A percentile compares a stretch with the other conserved stretches of the same genome.
Conservation (phyloP, 2,888 invertebrate species). For the Platycheirus albimanus region DNA sequence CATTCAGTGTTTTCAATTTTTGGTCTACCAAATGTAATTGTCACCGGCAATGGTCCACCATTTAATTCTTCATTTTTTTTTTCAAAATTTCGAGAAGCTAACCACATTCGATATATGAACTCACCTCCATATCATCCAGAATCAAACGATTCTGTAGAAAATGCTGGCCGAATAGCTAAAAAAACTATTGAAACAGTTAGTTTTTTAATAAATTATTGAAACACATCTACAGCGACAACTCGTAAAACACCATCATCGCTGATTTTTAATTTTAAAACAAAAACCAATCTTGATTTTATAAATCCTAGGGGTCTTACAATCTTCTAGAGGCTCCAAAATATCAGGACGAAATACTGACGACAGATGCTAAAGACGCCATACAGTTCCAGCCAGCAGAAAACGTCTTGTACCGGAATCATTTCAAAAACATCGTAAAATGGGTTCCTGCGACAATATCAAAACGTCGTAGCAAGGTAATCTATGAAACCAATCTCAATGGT, state of each 20-base stretch:
- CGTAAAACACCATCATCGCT: background rate
- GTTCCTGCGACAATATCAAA: background rate
- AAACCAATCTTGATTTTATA: background rate
- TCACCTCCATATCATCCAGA: background rate
- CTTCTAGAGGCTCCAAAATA: no score
- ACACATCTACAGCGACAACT: background rate
- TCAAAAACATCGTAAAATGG: background rate
- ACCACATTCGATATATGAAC: background rate
- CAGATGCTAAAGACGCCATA: no score
- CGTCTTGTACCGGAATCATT: background rate
- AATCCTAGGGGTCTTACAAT: no score
- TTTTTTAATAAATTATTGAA: background rate
- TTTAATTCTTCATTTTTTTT: no score
- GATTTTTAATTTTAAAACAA: background rate
- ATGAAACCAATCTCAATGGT: background rate
- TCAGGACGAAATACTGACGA: no score
- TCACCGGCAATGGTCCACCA: no score
- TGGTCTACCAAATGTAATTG: no score
- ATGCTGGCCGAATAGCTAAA: background rate
- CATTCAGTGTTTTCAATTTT: no score
- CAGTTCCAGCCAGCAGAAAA: background rate
- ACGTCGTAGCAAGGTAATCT: background rate
- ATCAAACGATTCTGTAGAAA: background rate
- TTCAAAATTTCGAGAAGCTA: conserved; percentile 19
- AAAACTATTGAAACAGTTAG: background rate